These are phyloP conservation scores for Tyrannus savana DNA, from an alignment of 2,113 vertebrate species.

Conservation along the genomic window DNA sequence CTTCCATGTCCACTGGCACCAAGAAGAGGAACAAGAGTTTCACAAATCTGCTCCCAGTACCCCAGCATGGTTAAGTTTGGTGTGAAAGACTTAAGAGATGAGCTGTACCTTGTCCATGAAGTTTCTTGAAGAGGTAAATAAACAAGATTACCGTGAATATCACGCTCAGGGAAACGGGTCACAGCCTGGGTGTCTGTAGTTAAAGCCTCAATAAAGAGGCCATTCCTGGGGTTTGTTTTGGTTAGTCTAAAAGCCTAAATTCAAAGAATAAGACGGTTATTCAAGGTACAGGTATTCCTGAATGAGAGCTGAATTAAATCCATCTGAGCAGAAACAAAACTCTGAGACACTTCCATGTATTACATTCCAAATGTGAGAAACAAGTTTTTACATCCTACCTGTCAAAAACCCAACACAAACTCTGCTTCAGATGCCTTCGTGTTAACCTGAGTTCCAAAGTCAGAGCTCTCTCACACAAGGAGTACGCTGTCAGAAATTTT, in stretches of 20 bases:
- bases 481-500: neutral
- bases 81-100: neutral
- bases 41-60: neutral
- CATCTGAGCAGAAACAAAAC: neutral
- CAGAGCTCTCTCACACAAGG: neutral
- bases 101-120: neutral
- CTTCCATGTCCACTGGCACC: neutral
- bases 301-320: neutral
- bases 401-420: neutral
- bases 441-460: neutral
- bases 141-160: neutral
- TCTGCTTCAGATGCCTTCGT: neutral
- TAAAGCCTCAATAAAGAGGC: neutral
- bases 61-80: neutral
- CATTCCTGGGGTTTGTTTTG: neutral
- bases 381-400: neutral
- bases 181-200: neutral
- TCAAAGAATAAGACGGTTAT: neutral
- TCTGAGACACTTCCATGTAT: rapidly evolving
- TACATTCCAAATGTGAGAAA: neutral
- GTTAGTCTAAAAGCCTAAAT: neutral
- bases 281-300: neutral
- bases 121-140: neutral
- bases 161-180: neutral
- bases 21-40: neutral